Conservation (phyloP, 1,140 invertebrate genomes). For the Formica selysi region DNA sequence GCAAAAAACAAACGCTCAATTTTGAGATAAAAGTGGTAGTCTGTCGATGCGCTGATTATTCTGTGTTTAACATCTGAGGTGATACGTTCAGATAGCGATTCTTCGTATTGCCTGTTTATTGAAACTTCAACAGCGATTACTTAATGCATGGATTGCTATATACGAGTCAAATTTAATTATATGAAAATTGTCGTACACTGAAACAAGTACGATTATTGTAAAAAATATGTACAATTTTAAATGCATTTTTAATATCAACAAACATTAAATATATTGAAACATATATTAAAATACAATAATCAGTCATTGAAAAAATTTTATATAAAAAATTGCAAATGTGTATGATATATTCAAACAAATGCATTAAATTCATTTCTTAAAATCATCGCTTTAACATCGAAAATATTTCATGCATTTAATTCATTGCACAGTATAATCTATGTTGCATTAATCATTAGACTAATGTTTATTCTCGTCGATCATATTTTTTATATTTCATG, state of each 20-base stretch:
- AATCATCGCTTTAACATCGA: constrained; percentile 7
- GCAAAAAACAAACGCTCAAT: constrained; percentile 1
- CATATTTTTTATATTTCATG: background rate
- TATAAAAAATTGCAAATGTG: background rate
- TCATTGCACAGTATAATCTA: constrained; percentile 9
- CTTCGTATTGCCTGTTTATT: background rate
- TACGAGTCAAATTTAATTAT: background rate
- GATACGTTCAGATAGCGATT: background rate
- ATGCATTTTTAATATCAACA: background rate
- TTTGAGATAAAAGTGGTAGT: background rate
- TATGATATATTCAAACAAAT: background rate
- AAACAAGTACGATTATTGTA: background rate
- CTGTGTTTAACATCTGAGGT: background rate
- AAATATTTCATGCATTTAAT: constrained; percentile 8
- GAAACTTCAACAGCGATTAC: background rate
- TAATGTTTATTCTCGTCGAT: constrained; percentile 6
- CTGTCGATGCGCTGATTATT: background rate
- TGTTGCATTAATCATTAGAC: constrained; percentile 3
- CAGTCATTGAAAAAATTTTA: background rate
- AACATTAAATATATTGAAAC: background rate
- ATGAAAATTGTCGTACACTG: background rate
- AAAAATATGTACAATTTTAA: background rate
- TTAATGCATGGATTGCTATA: background rate
- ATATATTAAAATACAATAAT: background rate
- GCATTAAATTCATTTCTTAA: constrained; percentile 13